These are phyloP conservation scores for Littorina saxatilis DNA, from an alignment of 1,140 invertebrate species.

Conservation along the genomic window DNA sequence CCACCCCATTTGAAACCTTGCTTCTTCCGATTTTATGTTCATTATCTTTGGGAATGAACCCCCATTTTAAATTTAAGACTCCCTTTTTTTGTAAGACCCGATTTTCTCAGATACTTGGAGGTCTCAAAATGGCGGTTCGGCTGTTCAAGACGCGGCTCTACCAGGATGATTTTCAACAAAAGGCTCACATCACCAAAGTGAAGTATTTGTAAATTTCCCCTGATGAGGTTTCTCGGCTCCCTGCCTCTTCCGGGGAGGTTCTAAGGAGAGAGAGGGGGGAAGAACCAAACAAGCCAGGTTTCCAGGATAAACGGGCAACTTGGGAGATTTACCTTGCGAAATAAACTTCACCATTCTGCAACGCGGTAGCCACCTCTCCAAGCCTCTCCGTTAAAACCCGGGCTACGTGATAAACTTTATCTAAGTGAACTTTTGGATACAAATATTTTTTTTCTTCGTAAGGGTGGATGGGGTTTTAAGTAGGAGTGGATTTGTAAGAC, in stretches of 20 bases:
- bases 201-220: conserved; percentile 13
- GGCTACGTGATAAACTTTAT: conserved; percentile 19
- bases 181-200: background rate
- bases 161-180: conserved; percentile 20
- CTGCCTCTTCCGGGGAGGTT: background rate
- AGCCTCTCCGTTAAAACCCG: background rate
- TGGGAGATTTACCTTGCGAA: conserved; percentile 13
- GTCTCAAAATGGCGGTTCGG: too few relatives aligned
- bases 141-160: too few relatives aligned
- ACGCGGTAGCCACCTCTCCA: background rate
- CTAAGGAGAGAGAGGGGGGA: background rate
- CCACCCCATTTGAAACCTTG: too few relatives aligned
- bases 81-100: too few relatives aligned
- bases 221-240: background rate
- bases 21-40: too few relatives aligned
- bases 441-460: conserved; percentile 5
- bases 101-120: too few relatives aligned
- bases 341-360: conserved; percentile 4
- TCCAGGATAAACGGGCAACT: background rate
- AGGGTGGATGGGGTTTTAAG: too few relatives aligned
- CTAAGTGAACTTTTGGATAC: conserved; percentile 5
- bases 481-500: too few relatives aligned
- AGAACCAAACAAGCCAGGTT: background rate
- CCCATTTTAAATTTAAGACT: too few relatives aligned
- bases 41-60: too few relatives aligned